Evolutionary conservation across 2,888 invertebrate species (phyloP).

Genomic region (Thereva unica): DNA sequence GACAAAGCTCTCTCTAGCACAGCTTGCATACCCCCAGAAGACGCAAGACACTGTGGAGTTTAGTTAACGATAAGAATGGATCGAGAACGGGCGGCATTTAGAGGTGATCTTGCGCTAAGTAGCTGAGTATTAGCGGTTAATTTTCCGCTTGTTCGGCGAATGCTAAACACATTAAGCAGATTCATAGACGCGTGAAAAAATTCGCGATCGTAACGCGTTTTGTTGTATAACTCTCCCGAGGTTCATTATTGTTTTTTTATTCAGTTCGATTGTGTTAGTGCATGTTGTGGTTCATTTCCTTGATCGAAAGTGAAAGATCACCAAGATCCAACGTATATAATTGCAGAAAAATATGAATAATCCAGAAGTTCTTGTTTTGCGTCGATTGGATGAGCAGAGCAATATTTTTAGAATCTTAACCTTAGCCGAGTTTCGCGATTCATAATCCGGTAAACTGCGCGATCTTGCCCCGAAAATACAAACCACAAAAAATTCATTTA

Average conservation of each 20-base stretch:
- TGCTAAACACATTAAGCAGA: not conserved
- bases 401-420: conserved; percentile 26
- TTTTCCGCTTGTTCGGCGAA: not conserved
- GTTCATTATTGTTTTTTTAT: too few species aligned
- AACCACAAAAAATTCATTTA: too few species aligned
- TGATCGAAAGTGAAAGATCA: too few species aligned
- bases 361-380: not conserved
- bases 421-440: conserved; percentile 11
- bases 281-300: too few species aligned
- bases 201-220: not conserved
- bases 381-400: conserved; percentile 21
- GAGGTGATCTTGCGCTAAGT: conserved; percentile 17
- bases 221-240: too few species aligned
- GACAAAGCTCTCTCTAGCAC: conserved; percentile 10
- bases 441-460: conserved; percentile 1
- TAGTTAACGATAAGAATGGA: conserved; percentile 29
- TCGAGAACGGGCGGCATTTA: conserved; percentile 14
- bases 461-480: too few species aligned
- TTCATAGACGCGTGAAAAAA: not conserved
- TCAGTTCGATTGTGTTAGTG: too few species aligned
- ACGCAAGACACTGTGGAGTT: conserved; percentile 17
- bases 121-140: not conserved
- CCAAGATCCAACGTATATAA: not conserved
- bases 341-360: conserved; percentile 5
- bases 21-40: conserved; percentile 17